Base-by-base conservation (phyloP, 2,797 vertebrate genomes). In the Furcifer pardalis region DNA sequence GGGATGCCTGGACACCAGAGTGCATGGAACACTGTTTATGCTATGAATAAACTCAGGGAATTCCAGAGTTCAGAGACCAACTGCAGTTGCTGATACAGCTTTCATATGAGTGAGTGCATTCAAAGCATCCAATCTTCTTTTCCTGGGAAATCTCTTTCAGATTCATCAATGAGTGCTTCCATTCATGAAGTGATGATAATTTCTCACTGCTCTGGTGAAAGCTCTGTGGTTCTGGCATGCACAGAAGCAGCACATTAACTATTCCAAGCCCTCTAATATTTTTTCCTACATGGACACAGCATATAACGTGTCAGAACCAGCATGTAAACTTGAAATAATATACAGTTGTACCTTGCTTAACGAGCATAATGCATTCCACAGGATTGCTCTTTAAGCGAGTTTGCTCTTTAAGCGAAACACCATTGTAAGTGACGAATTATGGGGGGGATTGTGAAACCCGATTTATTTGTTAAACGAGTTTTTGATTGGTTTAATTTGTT, bases 21-120 rank as follows among this genome's bases (percentile, higher is more conserved):
- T n/a, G n/a, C n/a, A n/a, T n/a, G n/a, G n/a, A n/a, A n/a, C n/a
- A n/a, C n/a, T n/a, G n/a, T n/a, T n/a, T n/a, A n/a, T n/a, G n/a
- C n/a, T n/a, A 35, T 32, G 69, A 65, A 40, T 15, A 35, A n/a
- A 59, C 15, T 42, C 19, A 7, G 60, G 62, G 44, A 32, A 66
- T 21, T 30, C 62, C 35, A 52, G 10, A 19, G 21, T 19, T 59
- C 19, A 81, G 40, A 69, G 12, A 32, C 49, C 76, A 69, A 32
- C 21, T 23, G 2, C 8, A 81, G 9, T 37, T 62, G n/a, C 1
- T 86, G 42, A n/a, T 81, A 56, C 69, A 81, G 35, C 23, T 30
- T 73, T 78, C 68, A 32, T 35, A 68, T 0, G 0, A 7, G 3
- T 44, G 66, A 77, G 15, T 0, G 0, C 5, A 76, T 89, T 35